Conservation (phyloP, 2,797 vertebrate genomes). For the Cryptoblepharus egeriae region DNA sequence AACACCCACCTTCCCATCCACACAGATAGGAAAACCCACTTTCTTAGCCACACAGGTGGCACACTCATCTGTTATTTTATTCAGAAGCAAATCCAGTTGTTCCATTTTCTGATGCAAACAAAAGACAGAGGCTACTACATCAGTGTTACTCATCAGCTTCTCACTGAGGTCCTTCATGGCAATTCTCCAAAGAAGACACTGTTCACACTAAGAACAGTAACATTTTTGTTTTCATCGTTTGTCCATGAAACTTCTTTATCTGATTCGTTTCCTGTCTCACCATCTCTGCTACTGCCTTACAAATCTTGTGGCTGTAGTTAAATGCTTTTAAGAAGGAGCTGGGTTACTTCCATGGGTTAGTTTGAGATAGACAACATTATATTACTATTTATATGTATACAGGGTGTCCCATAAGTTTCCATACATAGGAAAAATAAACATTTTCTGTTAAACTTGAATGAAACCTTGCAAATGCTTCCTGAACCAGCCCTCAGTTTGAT, state of each 20-base stretch:
- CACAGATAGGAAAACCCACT: slow-evolving; percentile 65
- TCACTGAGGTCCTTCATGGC: slow-evolving; percentile 75
- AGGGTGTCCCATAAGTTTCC: too few relatives aligned
- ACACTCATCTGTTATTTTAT: slow-evolving; percentile 52
- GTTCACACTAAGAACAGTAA: slow-evolving; percentile 69
- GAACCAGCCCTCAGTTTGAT: too few relatives aligned
- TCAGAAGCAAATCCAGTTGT: slow-evolving; percentile 72
- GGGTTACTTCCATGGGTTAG: slow-evolving; percentile 65
- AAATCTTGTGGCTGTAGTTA: too few relatives aligned
- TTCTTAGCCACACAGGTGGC: slow-evolving; percentile 74
- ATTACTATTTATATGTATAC: too few relatives aligned
- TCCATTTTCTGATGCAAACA: slow-evolving; percentile 73
- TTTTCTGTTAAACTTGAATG: too few relatives aligned
- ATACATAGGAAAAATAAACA: too few relatives aligned
- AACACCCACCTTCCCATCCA: slow-evolving; percentile 72
- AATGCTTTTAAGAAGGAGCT: slow-evolving; percentile 34
- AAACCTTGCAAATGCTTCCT: too few relatives aligned
- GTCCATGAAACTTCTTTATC: slow-evolving; percentile 58
- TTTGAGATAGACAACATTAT: slow-evolving; percentile 47
- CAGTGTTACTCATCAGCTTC: slow-evolving; percentile 73
- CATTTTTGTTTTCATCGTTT: slow-evolving; percentile 71
- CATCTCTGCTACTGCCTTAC: not conserved
- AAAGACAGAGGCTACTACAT: slow-evolving; percentile 74
- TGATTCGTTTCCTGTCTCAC: slow-evolving; percentile 68
- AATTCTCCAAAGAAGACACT: slow-evolving; percentile 67